Evolutionary conservation across 2,797 vertebrate genomes (phyloP).

Genomic region (Brotogeris chrysoptera): DNA sequence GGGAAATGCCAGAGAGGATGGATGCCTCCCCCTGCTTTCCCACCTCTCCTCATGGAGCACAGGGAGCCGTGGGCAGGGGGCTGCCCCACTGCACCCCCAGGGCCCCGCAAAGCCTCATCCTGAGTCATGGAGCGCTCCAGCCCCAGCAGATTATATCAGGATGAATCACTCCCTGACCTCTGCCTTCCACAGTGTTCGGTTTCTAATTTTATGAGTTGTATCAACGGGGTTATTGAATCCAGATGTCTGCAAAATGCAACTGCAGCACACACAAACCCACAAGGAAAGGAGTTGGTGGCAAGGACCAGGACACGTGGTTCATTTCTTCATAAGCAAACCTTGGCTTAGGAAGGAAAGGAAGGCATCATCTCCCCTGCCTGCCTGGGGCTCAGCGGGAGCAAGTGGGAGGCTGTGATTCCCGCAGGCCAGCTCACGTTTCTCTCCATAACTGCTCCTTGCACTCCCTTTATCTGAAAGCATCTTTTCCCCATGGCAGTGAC

Average conservation of each 20-base stretch:
- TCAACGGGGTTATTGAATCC: constrained; percentile 70
- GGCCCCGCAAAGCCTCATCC: constrained; percentile 32
- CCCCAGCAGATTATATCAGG: constrained; percentile 36
- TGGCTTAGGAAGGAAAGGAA: not conserved
- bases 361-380: not conserved
- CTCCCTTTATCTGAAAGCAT: not conserved
- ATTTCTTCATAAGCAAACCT: constrained; percentile 28
- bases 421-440: not conserved
- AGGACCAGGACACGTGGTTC: not conserved
- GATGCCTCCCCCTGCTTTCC: constrained; percentile 50
- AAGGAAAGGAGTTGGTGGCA: not conserved
- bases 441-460: not conserved
- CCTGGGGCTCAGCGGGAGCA: not conserved
- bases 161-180: constrained; percentile 72
- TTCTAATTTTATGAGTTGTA: constrained; percentile 75
- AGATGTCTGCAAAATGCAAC: constrained; percentile 69
- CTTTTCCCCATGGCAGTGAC: not conserved
- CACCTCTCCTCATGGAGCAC: not conserved
- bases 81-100: constrained; percentile 17
- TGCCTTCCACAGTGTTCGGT: constrained; percentile 65
- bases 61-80: constrained; percentile 20
- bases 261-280: constrained; percentile 48
- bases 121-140: not conserved
- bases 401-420: not conserved
- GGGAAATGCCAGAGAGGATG: not conserved